Conservation (phyloP, 1,140 invertebrate species). For the Aricia agestis region DNA sequence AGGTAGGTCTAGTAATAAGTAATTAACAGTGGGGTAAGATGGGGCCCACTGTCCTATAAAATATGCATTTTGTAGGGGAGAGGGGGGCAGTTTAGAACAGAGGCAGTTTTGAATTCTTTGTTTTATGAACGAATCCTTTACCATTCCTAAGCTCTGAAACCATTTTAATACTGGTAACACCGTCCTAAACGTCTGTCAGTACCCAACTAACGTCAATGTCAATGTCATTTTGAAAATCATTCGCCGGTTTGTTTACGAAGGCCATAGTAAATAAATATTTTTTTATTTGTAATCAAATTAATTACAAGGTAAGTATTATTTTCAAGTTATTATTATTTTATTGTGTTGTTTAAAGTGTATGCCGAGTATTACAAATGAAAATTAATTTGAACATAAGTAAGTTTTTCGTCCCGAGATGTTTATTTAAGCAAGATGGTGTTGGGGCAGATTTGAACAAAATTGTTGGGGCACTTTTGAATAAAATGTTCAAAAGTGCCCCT, state of each 20-base stretch:
- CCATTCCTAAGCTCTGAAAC: neutral
- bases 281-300: constrained; percentile 10
- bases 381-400: neutral
- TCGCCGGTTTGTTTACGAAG: neutral
- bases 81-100: constrained; percentile 16
- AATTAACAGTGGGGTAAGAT: too few species aligned
- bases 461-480: constrained; percentile 13
- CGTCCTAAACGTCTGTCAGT: constrained; percentile 9
- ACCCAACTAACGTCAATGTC: constrained; percentile 10
- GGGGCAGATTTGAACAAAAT: constrained; percentile 16
- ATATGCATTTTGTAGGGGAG: constrained; percentile 44
- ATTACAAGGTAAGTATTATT: constrained; percentile 4
- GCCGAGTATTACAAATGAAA: constrained; percentile 3
- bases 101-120: constrained; percentile 10
- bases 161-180: constrained; percentile 12
- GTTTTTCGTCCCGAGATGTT: neutral
- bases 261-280: neutral
- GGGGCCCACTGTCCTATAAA: too few species aligned
- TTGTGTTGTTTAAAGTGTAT: neutral
- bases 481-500: constrained; percentile 20
- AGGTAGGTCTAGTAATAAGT: constrained; percentile 49
- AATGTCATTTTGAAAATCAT: neutral
- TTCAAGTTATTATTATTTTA: constrained; percentile 6
- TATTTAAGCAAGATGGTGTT: neutral
- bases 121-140: constrained; percentile 11